Base-by-base conservation (phyloP, 2,797 vertebrate species). In the Brachyrhaphis roseni region DNA sequence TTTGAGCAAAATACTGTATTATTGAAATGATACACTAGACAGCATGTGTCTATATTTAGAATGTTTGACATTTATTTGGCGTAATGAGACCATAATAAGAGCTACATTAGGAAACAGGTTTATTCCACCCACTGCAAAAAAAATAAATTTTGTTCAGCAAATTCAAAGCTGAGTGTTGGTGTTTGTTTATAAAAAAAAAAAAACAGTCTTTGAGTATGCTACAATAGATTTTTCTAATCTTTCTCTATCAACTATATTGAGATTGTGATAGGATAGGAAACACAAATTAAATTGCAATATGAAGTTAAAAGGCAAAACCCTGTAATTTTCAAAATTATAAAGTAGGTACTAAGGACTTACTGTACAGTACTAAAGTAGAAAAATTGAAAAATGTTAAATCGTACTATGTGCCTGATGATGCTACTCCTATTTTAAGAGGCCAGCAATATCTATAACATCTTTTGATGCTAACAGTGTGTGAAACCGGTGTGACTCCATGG, bases 141-240 rank as follows among this genome's bases (percentile, higher is more conserved):
- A 90, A 90, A 93, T 87, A 88, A 91, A 91, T 45, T 91, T 85
- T 88, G 66, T 78, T 80, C 76, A 82, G 13, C 86, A 85, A 82
- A 89, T 82, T 80, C 77, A 75, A 81, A 81, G 70, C 18, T 66
- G 43, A 12, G 5, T 39, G 46, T 43, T 76, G 34, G 64, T 12
- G 15, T 51, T 45, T 46, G 74, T 46, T 45, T 75, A 5, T 23
- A 20, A 20, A 20, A 64, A 20, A 10, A 20, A 64, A 62, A 64
- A 66, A 26, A 1, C 0, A 8, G 13, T 7, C n/a, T 28, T n/a
- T 43, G 26, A n/a, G 4, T 23, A 5, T 26, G 8, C 8, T 23
- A 5, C 36, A 36, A 12, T 36, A 62, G 11, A 55, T 11, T 26
- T 11, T 55, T 62, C 31, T 34, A 5, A 34, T 62, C 2, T 62